These are phyloP conservation scores for Hylaea fasciaria DNA, from an alignment of 2,888 invertebrate species.

Conservation along the genomic window DNA sequence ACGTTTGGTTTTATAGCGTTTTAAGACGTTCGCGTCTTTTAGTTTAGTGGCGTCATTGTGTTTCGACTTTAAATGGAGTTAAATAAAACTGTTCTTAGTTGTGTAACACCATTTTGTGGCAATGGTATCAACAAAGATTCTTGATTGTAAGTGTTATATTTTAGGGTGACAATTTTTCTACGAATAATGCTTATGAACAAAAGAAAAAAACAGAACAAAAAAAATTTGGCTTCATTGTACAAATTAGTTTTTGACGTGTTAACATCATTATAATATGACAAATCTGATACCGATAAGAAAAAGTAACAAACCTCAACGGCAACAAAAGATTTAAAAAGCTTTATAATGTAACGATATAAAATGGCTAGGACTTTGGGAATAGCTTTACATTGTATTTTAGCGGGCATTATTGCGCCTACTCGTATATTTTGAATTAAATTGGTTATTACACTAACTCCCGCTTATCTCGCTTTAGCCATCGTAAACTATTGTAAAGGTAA, in stretches of 20 bases:
- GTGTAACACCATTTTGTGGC: background rate
- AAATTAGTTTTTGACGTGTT: too few species aligned
- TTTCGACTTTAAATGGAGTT: conserved; percentile 15
- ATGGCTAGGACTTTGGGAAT: conserved; percentile 27
- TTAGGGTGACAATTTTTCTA: too few species aligned
- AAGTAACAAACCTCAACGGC: background rate
- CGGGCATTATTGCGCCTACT: conserved; percentile 52
- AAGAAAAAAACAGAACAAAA: too few species aligned
- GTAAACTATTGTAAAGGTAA: conserved; percentile 61
- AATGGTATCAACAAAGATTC: background rate
- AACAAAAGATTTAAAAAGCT: conserved; percentile 4
- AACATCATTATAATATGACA: too few species aligned
- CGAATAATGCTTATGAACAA: too few species aligned
- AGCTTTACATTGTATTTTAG: conserved; percentile 43
- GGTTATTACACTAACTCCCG: conserved; percentile 55
- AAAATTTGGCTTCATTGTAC: too few species aligned
- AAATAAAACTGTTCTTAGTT: background rate
- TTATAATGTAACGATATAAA: conserved; percentile 30
- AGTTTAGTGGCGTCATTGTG: conserved; percentile 27
- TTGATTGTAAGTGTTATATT: too few species aligned
- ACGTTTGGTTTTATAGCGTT: conserved; percentile 26
- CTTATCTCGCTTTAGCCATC: conserved; percentile 59
- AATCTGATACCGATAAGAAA: too few species aligned
- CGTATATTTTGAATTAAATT: conserved; percentile 64
- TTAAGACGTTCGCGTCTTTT: conserved; percentile 29